Evolutionary conservation across 2,113 vertebrate species (phyloP).

Genomic region (Chionis minor): DNA sequence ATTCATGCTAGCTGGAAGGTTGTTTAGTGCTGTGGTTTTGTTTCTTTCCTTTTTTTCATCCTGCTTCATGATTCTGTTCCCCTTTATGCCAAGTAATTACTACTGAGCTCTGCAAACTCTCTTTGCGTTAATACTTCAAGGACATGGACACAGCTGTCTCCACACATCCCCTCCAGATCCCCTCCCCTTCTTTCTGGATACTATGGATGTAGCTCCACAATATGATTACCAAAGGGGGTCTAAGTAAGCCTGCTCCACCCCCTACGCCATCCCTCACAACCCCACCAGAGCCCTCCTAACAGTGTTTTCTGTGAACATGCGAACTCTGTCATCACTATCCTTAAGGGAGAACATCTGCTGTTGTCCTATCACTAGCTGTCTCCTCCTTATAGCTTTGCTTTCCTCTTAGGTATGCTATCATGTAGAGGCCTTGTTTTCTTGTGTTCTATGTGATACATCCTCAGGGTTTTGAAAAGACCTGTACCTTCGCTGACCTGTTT

Average conservation of each 20-base stretch:
- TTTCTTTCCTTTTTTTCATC: not conserved
- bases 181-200: not conserved
- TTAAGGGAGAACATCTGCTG: conserved; percentile 49
- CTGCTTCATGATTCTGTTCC: not conserved
- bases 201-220: not conserved
- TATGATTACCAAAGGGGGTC: not conserved
- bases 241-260: not conserved
- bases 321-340: not conserved
- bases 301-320: not conserved
- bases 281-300: not conserved
- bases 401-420: not conserved
- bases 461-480: not conserved
- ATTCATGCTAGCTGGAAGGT: not conserved
- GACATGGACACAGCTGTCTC: not conserved
- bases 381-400: not conserved
- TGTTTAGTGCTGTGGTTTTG: not conserved
- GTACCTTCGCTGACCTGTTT: not conserved
- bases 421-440: not conserved
- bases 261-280: too few relatives aligned
- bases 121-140: not conserved
- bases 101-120: not conserved
- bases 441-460: not conserved
- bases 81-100: not conserved
- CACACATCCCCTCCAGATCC: too few relatives aligned
- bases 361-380: not conserved